Evolutionary conservation across 2,797 vertebrate species (phyloP).

Genomic region (Cynodonichthys magdalenae): DNA sequence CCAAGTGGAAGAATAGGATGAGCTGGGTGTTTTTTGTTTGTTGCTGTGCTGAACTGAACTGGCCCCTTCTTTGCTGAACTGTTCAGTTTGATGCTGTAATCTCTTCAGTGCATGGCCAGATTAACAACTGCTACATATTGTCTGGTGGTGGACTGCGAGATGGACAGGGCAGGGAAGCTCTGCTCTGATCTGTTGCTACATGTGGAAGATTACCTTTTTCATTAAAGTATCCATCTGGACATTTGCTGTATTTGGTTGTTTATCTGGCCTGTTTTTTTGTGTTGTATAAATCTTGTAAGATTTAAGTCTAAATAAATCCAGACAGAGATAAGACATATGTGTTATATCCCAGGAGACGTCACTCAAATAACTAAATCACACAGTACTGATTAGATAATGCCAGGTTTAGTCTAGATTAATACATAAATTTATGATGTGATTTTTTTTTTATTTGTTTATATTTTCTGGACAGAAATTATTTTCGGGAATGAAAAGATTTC

Average conservation of each 20-base stretch:
- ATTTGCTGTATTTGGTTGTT: slow-evolving; percentile 67
- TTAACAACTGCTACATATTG: slow-evolving; percentile 80
- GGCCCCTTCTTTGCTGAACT: slow-evolving; percentile 54
- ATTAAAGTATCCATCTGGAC: slow-evolving; percentile 73
- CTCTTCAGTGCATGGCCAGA: slow-evolving; percentile 74
- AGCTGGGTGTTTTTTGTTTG: neutral
- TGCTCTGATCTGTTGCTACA: slow-evolving; percentile 64
- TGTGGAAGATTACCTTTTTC: slow-evolving; percentile 71
- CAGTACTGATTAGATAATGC: slow-evolving; percentile 34
- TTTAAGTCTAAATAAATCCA: slow-evolving; percentile 48
- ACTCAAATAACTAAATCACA: slow-evolving; percentile 38
- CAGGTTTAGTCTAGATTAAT: slow-evolving; percentile 16
- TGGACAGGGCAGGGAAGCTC: slow-evolving; percentile 52
- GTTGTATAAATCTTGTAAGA: slow-evolving; percentile 42
- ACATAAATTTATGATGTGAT: slow-evolving; percentile 15
- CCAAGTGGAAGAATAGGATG: too few relatives aligned
- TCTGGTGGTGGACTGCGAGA: slow-evolving; percentile 63
- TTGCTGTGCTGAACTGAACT: slow-evolving; percentile 33
- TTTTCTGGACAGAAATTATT: slow-evolving; percentile 38
- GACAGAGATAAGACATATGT: slow-evolving; percentile 45
- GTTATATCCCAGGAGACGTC: slow-evolving; percentile 53
- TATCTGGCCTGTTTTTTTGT: slow-evolving; percentile 39
- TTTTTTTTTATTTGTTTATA: slow-evolving; percentile 35
- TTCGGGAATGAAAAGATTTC: slow-evolving; percentile 47
- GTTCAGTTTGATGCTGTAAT: slow-evolving; percentile 74